Percentiles rank a stretch among this genome's conserved stretches.
Conservation (phyloP, 2,797 vertebrate species). For the Adelosebastes latens region DNA sequence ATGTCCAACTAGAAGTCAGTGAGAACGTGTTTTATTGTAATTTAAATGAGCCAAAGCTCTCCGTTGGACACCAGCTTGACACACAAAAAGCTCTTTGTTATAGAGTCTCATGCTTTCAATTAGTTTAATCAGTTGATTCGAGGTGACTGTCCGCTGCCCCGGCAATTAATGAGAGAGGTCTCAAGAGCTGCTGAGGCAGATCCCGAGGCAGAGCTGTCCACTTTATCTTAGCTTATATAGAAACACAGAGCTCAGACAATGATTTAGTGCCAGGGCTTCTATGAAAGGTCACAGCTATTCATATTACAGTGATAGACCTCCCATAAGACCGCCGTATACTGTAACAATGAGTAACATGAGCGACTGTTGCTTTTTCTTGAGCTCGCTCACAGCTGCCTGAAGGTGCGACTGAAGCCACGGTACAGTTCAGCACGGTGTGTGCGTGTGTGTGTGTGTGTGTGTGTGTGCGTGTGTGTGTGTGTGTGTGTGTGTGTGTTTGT, state of each 20-base stretch:
- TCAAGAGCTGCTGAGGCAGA: constrained; percentile 62
- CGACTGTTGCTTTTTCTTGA: constrained; percentile 10
- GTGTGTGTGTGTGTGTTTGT: neutral
- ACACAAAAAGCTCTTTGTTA: neutral
- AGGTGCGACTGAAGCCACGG: neutral
- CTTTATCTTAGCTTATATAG: constrained; percentile 65
- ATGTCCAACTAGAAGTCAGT: neutral
- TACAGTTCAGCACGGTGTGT: neutral
- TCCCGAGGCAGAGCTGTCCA: constrained; percentile 65
- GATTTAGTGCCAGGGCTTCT: constrained; percentile 70
- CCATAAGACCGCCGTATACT: constrained; percentile 21
- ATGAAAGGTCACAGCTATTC: constrained; percentile 77
- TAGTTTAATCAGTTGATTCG: constrained; percentile 43
- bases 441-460: neutral
- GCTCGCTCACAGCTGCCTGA: neutral
- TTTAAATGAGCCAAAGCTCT: neutral
- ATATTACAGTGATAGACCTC: constrained; percentile 62
- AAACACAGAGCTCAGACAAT: constrained; percentile 62
- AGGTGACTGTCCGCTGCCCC: constrained; percentile 50
- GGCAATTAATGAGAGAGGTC: constrained; percentile 71
- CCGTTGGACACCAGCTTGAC: neutral
- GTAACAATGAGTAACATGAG: constrained; percentile 22
- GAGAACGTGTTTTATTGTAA: neutral
- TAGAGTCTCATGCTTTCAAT: constrained; percentile 43
- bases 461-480: neutral